Percentiles rank a stretch among this genome's conserved stretches.
phyloP scores from a whole-genome alignment of 2,113 vertebrate species.

The Callopanchax toddi region DNA sequence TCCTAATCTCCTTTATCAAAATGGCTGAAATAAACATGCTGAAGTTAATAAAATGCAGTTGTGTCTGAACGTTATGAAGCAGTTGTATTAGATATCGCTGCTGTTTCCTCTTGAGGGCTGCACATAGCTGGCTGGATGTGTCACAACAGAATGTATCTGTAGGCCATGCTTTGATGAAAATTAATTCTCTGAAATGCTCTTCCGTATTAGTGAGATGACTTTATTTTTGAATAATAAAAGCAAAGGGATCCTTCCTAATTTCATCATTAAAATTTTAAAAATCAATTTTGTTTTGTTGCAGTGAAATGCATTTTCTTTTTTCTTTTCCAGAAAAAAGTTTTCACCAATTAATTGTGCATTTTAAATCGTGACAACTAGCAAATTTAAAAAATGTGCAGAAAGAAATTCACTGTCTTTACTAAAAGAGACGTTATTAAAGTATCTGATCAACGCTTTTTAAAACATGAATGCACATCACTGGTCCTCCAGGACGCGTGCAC shows the following conservation, averaged over 20 bases:
- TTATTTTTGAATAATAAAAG: slow-evolving; percentile 20
- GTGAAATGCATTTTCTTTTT: no score
- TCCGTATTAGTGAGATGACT: slow-evolving; percentile 15
- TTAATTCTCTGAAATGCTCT: slow-evolving; percentile 20
- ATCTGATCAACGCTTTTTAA: no score
- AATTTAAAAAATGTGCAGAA: no score
- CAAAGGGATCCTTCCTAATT: not conserved
- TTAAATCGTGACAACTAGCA: no score
- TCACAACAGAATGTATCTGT: slow-evolving; percentile 27
- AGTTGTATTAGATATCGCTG: slow-evolving; percentile 17
- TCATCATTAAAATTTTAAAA: no score
- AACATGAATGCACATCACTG: no score
- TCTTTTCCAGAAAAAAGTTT: no score
- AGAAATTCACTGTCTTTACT: no score
- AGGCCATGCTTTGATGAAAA: slow-evolving; percentile 7
- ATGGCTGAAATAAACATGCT: slow-evolving; percentile 5
- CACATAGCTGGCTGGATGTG: not conserved
- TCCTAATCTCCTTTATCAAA: not conserved
- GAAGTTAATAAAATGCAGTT: slow-evolving; percentile 38
- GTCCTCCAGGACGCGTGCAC: no score
- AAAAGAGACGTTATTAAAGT: no score
- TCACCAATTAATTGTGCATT: no score
- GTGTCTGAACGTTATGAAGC: slow-evolving; percentile 29
- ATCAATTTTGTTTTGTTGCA: no score
- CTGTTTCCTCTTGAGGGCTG: slow-evolving; percentile 19